Percentiles rank a stretch among this genome's conserved stretches.
phyloP scores from a whole-genome alignment of 2,888 invertebrate species.

The Oscheius sp. region DNA sequence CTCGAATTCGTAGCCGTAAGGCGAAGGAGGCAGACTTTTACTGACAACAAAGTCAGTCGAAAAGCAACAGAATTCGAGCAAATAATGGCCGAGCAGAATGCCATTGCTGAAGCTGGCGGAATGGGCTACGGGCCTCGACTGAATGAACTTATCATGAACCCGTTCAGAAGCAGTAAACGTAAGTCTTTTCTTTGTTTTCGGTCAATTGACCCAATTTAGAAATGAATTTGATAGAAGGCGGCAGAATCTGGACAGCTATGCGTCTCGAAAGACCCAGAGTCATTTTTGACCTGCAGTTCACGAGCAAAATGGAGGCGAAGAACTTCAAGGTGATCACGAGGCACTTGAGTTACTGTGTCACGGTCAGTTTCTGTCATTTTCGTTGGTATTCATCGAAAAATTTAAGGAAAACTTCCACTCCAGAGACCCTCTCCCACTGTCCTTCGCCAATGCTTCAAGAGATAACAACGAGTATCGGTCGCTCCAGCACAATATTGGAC shows the following conservation, averaged over 20 bases:
- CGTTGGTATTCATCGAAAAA: neutral
- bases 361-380: constrained; percentile 46
- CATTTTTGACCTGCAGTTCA: constrained; percentile 51
- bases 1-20: constrained; percentile 56
- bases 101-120: constrained; percentile 44
- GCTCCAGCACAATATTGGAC: constrained; percentile 33
- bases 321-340: constrained; percentile 42
- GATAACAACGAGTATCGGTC: constrained; percentile 32
- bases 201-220: constrained; percentile 35
- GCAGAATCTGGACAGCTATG: constrained; percentile 39
- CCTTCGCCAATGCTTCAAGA: constrained; percentile 48
- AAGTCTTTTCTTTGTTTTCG: constrained; percentile 15
- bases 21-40: constrained; percentile 37
- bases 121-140: constrained; percentile 65
- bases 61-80: neutral
- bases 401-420: constrained; percentile 40
- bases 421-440: constrained; percentile 41
- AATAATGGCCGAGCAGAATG: constrained; percentile 27
- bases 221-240: constrained; percentile 43
- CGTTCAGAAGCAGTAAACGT: constrained; percentile 51
- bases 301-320: constrained; percentile 23
- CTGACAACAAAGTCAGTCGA: too few relatives aligned
- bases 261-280: constrained; percentile 42
- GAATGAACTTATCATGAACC: constrained; percentile 56
- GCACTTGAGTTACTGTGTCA: constrained; percentile 57